Evolutionary conservation across 2,797 vertebrate species (phyloP), one percentile per base, ranked within the genome.

Genomic region (Triplophysa yarkandensis): DNA sequence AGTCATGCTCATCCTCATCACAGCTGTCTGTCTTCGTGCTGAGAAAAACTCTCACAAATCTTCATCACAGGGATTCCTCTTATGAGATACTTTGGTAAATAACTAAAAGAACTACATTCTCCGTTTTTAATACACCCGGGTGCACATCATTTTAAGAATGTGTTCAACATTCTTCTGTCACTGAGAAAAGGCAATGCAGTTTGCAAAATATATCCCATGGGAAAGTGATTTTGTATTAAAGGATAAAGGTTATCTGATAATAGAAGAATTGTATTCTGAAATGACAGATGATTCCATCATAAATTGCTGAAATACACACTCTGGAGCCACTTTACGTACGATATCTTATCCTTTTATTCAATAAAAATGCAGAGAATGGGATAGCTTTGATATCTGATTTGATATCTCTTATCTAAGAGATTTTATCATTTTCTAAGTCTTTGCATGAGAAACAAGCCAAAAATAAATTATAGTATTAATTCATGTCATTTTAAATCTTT

Each of bases 1-100:
- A 83, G 81, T 80, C 78, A 79, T 83, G 73, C 78, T 78, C 70
- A 63, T 78, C 68, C 57, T 54, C 39, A 58, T 57, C 81, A 68
- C 83, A 86, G 82, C 80, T 85, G 85, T 70, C 55, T 61, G 58
- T 63, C 80, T 58, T 46, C 55, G 39, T 30, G 61, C 32, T 4
- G 36, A 46, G 52, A 32, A 60, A 43, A 43, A 36, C 34, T 11
- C 8, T 30, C 30, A 46, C 41, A 76, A 54, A 73, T 58, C 72
- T 74, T 60, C 19, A 32, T 30, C 8, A 4, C 36, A 46, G 36
- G 61, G 48, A 11, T 13, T 30, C 48, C 32, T 54, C 34, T 17
- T 17, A 8, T 23, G 23, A 65, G 61, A 21, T 25, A 25, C 25
- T 71, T 25, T 63, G 30, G 1, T 46, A 46, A 34, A 32, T 34